phyloP scores from a whole-genome alignment of 2,888 invertebrate genomes.

The Drosophila peninsularis region DNA sequence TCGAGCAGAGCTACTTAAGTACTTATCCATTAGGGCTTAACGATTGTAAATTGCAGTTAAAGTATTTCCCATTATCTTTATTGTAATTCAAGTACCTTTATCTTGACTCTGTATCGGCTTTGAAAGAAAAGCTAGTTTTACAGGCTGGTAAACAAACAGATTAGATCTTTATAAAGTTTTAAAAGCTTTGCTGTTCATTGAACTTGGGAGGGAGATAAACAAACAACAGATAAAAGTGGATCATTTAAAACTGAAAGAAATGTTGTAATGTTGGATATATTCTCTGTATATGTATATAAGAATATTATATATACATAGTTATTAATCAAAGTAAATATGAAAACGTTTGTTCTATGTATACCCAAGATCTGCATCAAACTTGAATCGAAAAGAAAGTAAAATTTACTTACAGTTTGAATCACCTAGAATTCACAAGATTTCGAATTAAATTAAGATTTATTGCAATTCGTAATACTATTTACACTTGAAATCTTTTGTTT shows the following conservation, averaged over 20 bases:
- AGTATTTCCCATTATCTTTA: not conserved
- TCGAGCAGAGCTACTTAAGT: not conserved
- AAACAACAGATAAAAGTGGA: not conserved
- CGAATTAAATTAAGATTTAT: constrained; percentile 66
- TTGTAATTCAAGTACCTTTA: not conserved
- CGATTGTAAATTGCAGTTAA: not conserved
- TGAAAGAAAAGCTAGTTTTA: not conserved
- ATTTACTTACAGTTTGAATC: not conserved
- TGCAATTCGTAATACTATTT: constrained; percentile 75
- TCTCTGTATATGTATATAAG: not conserved
- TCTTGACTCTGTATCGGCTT: not conserved
- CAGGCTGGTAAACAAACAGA: not conserved
- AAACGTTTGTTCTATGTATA: too few species aligned
- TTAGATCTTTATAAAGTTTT: not conserved
- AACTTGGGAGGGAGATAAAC: not conserved
- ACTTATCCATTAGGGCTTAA: not conserved
- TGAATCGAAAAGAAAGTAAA: not conserved
- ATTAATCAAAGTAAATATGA: too few species aligned
- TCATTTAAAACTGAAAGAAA: not conserved
- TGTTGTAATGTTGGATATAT: not conserved
- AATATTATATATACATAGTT: too few species aligned
- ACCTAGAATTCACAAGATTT: not conserved
- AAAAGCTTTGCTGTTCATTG: not conserved
- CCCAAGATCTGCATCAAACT: not conserved
- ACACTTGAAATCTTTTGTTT: constrained; percentile 60